Percentiles rank a stretch among this genome's conserved stretches.
These are phyloP conservation scores for Drosophila malerkotliana DNA, from an alignment of 1,140 invertebrate species.

Conservation along the genomic window DNA sequence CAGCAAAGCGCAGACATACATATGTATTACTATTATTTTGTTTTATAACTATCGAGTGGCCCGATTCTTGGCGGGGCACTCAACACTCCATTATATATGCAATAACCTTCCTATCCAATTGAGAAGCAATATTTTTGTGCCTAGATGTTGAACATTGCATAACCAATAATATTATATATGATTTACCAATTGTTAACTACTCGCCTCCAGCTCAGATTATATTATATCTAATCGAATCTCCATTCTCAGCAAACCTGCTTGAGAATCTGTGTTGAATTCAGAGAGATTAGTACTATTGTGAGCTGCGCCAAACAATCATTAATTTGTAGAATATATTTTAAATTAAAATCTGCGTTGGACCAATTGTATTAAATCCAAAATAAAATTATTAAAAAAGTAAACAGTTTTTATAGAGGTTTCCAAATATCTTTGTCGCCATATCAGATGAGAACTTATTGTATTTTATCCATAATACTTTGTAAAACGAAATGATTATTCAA, in stretches of 20 bases:
- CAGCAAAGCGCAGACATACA: conserved; percentile 59
- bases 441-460: conserved; percentile 68
- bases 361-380: conserved; percentile 60
- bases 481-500: conserved; percentile 43
- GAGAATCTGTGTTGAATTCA: conserved; percentile 56
- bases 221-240: conserved; percentile 47
- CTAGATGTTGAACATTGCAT: conserved; percentile 82
- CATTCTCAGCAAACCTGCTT: conserved; percentile 43
- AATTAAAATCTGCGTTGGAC: conserved; percentile 53
- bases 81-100: conserved; percentile 44
- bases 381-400: conserved; percentile 18
- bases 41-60: conserved; percentile 23
- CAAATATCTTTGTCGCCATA: conserved; percentile 73
- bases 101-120: conserved; percentile 58
- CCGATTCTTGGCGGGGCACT: conserved; percentile 1
- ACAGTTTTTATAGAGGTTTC: conserved; percentile 46
- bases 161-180: conserved; percentile 63
- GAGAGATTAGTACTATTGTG: conserved; percentile 7
- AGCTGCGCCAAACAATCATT: conserved; percentile 44
- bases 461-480: conserved; percentile 56
- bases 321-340: conserved; percentile 25
- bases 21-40: conserved; percentile 63
- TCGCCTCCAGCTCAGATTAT: conserved; percentile 14
- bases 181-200: conserved; percentile 56
- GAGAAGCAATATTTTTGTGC: conserved; percentile 81